Evolutionary conservation across 1,140 invertebrate species (phyloP).

Genomic region (Orius insidiosus): DNA sequence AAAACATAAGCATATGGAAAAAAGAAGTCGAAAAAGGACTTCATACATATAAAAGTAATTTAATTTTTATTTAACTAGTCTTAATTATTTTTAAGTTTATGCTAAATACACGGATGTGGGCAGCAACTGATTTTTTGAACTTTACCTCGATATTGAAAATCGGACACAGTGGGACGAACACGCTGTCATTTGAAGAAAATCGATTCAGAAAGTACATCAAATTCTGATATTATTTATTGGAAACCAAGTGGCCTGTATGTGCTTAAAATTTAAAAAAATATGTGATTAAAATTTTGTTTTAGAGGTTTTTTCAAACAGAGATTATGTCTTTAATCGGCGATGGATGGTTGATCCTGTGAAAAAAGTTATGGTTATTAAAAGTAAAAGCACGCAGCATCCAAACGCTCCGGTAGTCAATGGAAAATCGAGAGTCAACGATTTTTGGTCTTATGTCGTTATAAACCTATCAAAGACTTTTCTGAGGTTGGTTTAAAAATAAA

Average conservation of each 20-base stretch:
- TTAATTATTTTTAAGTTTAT: conserved; percentile 42
- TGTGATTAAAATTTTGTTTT: too few relatives aligned
- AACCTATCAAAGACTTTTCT: conserved; percentile 39
- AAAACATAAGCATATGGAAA: too few relatives aligned
- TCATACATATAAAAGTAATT: too few relatives aligned
- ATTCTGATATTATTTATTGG: conserved; percentile 65
- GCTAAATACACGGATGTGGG: conserved; percentile 59
- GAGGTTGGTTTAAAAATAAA: too few relatives aligned
- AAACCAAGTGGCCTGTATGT: conserved; percentile 68
- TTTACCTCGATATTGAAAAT: conserved; percentile 60
- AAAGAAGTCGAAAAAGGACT: too few relatives aligned
- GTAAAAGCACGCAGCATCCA: conserved; percentile 27
- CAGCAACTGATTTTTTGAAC: conserved; percentile 62
- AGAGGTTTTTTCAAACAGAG: conserved; percentile 64
- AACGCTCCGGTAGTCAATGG: conserved; percentile 23
- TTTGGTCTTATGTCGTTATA: conserved; percentile 76
- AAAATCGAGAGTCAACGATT: conserved; percentile 45
- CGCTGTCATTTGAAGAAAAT: conserved; percentile 48
- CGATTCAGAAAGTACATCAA: conserved; percentile 39
- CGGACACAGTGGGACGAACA: conserved; percentile 62
- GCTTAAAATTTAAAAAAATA: neutral
- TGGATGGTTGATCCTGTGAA: conserved; percentile 37
- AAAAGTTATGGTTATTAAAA: conserved; percentile 31
- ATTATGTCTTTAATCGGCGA: conserved; percentile 68
- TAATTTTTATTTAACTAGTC: too few relatives aligned